phyloP scores from a whole-genome alignment of 2,113 vertebrate genomes.

The Mesocricetus auratus region DNA sequence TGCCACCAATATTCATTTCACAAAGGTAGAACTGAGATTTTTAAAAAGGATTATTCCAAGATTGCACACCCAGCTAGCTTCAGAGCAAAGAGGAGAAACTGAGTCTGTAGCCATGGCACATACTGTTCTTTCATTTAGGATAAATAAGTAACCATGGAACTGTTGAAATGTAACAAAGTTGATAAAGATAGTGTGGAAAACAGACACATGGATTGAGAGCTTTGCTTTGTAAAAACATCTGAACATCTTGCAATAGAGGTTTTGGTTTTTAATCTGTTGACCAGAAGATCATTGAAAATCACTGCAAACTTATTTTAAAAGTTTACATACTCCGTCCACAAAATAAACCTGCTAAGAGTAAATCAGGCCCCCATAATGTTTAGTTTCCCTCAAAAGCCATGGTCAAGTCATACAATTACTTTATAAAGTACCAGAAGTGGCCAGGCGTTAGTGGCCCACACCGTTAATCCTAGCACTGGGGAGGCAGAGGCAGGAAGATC shows the following conservation, averaged over 20 bases:
- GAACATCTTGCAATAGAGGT: background rate
- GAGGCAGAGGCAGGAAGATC: too few species aligned
- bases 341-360: conserved; percentile 27
- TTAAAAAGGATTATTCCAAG: background rate
- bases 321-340: background rate
- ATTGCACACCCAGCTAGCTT: background rate
- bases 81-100: background rate
- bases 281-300: background rate
- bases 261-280: background rate
- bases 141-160: background rate
- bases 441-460: too few species aligned
- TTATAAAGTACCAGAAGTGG: background rate
- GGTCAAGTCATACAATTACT: background rate
- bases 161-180: background rate
- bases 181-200: background rate
- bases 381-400: background rate
- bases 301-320: background rate
- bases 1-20: background rate
- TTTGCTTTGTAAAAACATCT: background rate
- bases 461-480: too few species aligned
- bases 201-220: background rate
- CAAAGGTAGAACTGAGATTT: background rate
- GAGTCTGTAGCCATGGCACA: background rate
- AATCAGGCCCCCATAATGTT: background rate
- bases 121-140: background rate